Conservation (phyloP, 2,888 invertebrate species). For the Chrysolina oricalcia region DNA sequence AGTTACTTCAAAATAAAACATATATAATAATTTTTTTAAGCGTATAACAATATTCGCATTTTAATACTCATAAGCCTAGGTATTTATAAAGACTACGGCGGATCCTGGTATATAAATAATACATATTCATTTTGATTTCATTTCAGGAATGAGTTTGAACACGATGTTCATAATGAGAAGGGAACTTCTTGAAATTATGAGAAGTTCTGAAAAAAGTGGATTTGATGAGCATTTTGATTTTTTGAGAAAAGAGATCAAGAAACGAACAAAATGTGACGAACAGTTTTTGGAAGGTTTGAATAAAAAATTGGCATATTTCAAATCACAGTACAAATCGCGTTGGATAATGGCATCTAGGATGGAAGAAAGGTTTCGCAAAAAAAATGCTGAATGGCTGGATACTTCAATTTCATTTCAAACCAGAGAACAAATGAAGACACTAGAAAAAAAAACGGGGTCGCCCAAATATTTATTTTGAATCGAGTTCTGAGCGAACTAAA, state of each 20-base stretch:
- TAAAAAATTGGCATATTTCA: slow-evolving; percentile 23
- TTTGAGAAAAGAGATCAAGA: too few relatives aligned
- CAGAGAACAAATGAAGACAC: slow-evolving; percentile 13
- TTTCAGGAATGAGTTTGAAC: too few relatives aligned
- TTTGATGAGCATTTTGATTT: too few relatives aligned
- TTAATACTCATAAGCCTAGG: too few relatives aligned
- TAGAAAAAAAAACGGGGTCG: slow-evolving; percentile 25
- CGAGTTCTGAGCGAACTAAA: slow-evolving; percentile 36
- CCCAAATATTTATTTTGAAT: slow-evolving; percentile 31
- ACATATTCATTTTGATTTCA: slow-evolving; percentile 5
- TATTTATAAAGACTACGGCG: too few relatives aligned
- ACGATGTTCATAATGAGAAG: slow-evolving; percentile 13
- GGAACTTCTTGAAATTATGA: slow-evolving; percentile 31
- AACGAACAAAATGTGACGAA: too few relatives aligned
- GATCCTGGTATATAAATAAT: too few relatives aligned
- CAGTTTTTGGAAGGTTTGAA: slow-evolving; percentile 25
- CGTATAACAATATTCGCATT: neutral
- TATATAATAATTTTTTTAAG: neutral
- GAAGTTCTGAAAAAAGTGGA: too few relatives aligned
- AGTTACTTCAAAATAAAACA: slow-evolving; percentile 18
- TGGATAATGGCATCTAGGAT: slow-evolving; percentile 33
- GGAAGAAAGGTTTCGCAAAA: slow-evolving; percentile 34
- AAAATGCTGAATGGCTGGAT: slow-evolving; percentile 28
- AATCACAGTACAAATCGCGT: slow-evolving; percentile 30
- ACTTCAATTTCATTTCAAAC: neutral